Conservation (phyloP, 2,113 vertebrate species). For the Clarias magur region DNA sequence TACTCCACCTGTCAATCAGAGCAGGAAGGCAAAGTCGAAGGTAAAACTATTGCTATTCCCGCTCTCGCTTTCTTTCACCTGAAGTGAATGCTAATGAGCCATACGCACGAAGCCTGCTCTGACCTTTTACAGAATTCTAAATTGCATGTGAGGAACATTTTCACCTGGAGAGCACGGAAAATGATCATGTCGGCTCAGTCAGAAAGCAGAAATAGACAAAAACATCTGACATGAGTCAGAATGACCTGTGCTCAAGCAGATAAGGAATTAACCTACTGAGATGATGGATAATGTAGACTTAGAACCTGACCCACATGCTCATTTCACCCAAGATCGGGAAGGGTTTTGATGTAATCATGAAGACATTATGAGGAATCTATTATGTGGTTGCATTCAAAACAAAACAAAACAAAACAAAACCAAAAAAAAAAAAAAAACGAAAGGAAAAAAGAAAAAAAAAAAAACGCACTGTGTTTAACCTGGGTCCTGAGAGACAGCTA, state of each 20-base stretch:
- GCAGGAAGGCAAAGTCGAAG: slow-evolving; percentile 10
- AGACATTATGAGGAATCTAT: slow-evolving; percentile 2
- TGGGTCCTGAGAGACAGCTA: slow-evolving; percentile 14
- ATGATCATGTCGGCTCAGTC: not conserved
- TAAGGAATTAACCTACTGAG: slow-evolving; percentile 3
- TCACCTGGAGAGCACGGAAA: not conserved
- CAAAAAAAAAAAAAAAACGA: not conserved
- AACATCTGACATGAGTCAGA: slow-evolving; percentile 27
- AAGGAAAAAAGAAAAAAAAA: not conserved
- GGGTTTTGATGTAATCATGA: not conserved
- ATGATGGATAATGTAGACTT: slow-evolving; percentile 8
- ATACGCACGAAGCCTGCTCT: not conserved
- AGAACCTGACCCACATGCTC: not conserved
- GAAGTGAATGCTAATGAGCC: slow-evolving; percentile 12
- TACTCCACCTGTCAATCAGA: slow-evolving; percentile 28
- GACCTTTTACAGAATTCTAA: not conserved
- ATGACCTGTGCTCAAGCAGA: not conserved
- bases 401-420: not conserved
- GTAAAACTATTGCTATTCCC: slow-evolving; percentile 30
- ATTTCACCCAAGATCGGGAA: not conserved
- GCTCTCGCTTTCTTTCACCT: not conserved
- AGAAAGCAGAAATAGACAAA: slow-evolving; percentile 17
- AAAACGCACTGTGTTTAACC: slow-evolving; percentile 30
- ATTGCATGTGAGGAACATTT: not conserved
- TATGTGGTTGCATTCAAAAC: not conserved